Evolutionary conservation across 2,797 vertebrate genomes (phyloP).

Genomic region (Hemitrygon akajei): DNA sequence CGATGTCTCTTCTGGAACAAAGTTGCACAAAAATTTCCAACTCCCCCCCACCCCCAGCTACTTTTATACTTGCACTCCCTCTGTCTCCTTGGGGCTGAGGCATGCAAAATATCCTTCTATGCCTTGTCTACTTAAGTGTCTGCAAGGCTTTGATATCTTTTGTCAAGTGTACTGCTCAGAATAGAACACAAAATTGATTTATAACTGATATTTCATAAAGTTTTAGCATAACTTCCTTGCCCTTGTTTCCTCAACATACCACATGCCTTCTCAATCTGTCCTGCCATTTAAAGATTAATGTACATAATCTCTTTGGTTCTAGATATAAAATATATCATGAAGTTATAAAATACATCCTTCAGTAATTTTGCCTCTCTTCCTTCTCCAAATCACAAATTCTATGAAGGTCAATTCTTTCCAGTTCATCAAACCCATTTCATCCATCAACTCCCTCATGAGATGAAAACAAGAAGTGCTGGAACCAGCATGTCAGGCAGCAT

Average conservation of each 20-base stretch:
- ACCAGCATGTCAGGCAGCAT: no score
- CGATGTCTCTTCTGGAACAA: no score
- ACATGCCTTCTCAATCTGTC: not conserved
- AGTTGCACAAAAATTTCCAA: no score
- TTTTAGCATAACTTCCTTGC: not conserved
- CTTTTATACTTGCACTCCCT: no score
- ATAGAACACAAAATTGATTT: not conserved
- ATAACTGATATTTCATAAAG: not conserved
- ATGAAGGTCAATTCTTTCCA: not conserved
- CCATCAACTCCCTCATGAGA: not conserved
- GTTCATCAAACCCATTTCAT: not conserved
- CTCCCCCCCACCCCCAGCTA: no score
- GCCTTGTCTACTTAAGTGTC: no score
- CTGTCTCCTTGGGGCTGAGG: no score
- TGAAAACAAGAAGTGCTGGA: no score
- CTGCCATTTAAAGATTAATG: not conserved
- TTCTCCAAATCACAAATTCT: not conserved
- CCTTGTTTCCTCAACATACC: not conserved
- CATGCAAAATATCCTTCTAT: no score
- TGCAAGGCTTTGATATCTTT: not conserved
- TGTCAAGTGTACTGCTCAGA: not conserved
- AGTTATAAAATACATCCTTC: not conserved
- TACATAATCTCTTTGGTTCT: not conserved
- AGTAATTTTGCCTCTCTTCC: not conserved
- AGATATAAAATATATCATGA: not conserved